Percentiles rank a stretch among this genome's conserved stretches.
phyloP scores from a whole-genome alignment of 2,797 vertebrate species.

The Falco cherrug region DNA sequence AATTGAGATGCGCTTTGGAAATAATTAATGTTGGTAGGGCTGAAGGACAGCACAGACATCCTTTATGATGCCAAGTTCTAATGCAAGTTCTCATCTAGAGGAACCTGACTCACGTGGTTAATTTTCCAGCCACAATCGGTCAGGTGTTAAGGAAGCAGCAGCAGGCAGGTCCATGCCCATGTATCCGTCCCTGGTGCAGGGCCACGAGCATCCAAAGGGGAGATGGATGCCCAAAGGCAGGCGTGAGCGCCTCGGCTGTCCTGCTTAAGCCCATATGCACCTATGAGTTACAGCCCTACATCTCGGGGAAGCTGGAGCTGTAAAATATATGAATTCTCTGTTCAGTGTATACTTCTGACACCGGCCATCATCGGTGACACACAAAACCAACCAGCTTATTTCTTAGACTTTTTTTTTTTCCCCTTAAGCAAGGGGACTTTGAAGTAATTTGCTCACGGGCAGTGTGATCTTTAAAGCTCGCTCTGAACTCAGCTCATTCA shows the following conservation, averaged over 20 bases:
- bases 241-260: neutral
- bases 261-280: neutral
- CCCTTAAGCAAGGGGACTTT: neutral
- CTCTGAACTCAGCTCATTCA: neutral
- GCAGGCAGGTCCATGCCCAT: neutral
- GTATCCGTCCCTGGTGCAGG: neutral
- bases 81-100: neutral
- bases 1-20: neutral
- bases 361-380: neutral
- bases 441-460: neutral
- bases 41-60: neutral
- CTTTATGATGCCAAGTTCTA: neutral
- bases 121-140: neutral
- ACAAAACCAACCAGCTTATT: neutral
- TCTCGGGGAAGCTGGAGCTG: neutral
- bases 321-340: neutral
- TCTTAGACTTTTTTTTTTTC: neutral
- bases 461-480: neutral
- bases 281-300: neutral
- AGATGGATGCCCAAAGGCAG: neutral
- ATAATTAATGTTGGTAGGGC: neutral
- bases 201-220: neutral
- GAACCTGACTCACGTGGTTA: too few species aligned
- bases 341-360: neutral
- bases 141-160: neutral